Percentiles rank a stretch among this genome's conserved stretches.
Evolutionary conservation across 2,888 invertebrate species (phyloP).

Genomic region (Caenorhabditis sp.): DNA sequence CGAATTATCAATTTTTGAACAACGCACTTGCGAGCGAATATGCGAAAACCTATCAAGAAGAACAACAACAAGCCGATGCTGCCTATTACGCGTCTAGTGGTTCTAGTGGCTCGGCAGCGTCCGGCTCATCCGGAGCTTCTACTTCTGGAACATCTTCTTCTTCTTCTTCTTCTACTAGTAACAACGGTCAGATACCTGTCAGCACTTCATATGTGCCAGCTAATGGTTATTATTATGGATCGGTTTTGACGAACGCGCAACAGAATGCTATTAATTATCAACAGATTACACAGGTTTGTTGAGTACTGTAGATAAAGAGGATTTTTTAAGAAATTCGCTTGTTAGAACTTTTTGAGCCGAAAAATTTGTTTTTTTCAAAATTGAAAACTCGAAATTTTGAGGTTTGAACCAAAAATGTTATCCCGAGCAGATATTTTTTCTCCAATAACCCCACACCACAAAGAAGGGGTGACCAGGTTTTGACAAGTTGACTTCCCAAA

Average conservation of each 20-base stretch:
- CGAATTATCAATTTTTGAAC: conserved; percentile 50
- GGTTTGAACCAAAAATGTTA: no score
- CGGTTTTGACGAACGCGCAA: conserved; percentile 43
- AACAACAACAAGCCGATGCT: conserved; percentile 23
- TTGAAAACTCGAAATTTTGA: no score
- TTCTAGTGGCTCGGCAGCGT: no score
- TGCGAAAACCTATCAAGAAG: conserved; percentile 37
- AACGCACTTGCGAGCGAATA: conserved; percentile 45
- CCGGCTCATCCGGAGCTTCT: neutral
- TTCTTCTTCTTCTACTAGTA: neutral
- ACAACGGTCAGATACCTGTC: conserved; percentile 3
- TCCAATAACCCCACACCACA: no score
- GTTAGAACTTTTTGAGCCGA: no score
- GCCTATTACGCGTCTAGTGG: conserved; percentile 9
- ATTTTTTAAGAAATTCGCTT: conserved; percentile 12
- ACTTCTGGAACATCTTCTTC: conserved; percentile 7
- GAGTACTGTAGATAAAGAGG: no score
- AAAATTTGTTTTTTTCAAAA: no score
- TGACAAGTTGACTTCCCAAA: no score
- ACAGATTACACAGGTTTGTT: conserved; percentile 43
- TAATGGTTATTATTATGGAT: conserved; percentile 36
- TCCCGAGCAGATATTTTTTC: no score
- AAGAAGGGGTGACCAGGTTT: no score
- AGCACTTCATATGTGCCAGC: conserved; percentile 30
- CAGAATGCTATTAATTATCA: conserved; percentile 54